phyloP scores from a whole-genome alignment of 2,888 invertebrate genomes.

The Willowsia nigromaculata region DNA sequence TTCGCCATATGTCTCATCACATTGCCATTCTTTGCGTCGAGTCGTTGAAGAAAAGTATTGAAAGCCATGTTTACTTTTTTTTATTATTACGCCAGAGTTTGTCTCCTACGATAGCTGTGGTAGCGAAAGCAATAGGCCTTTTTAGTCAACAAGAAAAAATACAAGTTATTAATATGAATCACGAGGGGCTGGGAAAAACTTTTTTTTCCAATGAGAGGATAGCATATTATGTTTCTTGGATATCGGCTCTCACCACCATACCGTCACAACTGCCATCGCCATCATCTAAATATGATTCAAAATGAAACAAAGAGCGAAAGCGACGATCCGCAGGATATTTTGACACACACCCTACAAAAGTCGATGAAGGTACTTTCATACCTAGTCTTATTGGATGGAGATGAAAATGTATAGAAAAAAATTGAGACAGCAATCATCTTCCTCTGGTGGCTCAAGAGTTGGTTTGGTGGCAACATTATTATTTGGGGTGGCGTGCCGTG shows the following conservation, averaged over 20 bases:
- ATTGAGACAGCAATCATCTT: conserved; percentile 1
- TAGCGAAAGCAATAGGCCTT: not conserved
- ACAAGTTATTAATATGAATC: conserved; percentile 74
- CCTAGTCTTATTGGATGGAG: conserved; percentile 1
- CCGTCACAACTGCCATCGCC: conserved; percentile 10
- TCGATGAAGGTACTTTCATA: conserved; percentile 19
- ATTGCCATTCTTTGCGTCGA: conserved; percentile 64
- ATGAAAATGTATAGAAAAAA: not conserved
- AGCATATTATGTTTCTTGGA: conserved; percentile 39
- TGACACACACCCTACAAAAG: conserved; percentile 52
- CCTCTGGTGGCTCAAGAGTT: not conserved
- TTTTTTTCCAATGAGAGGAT: conserved; percentile 40
- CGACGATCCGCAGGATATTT: conserved; percentile 59
- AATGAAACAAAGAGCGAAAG: conserved; percentile 61
- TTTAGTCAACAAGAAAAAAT: conserved; percentile 45
- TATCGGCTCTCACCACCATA: conserved; percentile 20
- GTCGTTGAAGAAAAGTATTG: conserved; percentile 59
- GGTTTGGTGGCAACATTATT: conserved; percentile 46
- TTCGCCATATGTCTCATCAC: conserved; percentile 67
- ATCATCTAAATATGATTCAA: conserved; percentile 43
- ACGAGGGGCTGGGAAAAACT: conserved; percentile 53
- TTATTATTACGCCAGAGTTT: conserved; percentile 10
- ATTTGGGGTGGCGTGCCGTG: conserved; percentile 51
- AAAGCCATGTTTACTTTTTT: conserved; percentile 47
- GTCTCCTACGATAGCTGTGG: conserved; percentile 10